Evolutionary conservation across 2,113 vertebrate species (phyloP).

Genomic region (Amphiprion percula): DNA sequence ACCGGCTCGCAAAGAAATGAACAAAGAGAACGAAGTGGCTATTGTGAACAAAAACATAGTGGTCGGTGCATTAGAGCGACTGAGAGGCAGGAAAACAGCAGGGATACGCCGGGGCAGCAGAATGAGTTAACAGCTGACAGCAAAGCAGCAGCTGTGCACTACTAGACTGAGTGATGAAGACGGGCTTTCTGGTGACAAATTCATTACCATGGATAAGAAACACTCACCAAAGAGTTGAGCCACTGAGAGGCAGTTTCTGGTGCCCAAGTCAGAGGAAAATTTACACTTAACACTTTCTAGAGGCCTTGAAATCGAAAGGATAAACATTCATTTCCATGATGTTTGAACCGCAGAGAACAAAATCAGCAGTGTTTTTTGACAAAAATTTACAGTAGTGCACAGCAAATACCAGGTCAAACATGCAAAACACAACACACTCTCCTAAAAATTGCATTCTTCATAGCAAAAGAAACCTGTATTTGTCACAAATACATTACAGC

Average conservation of each 20-base stretch:
- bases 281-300: too few species aligned
- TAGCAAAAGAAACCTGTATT: too few species aligned
- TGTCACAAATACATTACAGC: too few species aligned
- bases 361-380: too few species aligned
- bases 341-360: neutral
- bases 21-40: neutral
- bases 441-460: too few species aligned
- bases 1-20: neutral
- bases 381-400: too few species aligned
- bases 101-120: neutral
- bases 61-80: neutral
- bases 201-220: neutral
- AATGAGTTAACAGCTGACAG: constrained; percentile 8
- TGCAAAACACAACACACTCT: too few species aligned
- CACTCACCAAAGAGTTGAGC: neutral
- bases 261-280: neutral
- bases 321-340: too few species aligned
- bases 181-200: constrained; percentile 15
- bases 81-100: neutral
- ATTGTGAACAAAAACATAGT: neutral
- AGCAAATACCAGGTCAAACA: too few species aligned
- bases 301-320: too few species aligned
- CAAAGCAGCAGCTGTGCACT: constrained; percentile 3
- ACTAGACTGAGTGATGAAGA: neutral
- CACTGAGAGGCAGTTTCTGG: neutral